Percentiles rank a stretch among this genome's conserved stretches.
Evolutionary conservation across 2,113 vertebrate species (phyloP).

Genomic region (Ciconia maguari): DNA sequence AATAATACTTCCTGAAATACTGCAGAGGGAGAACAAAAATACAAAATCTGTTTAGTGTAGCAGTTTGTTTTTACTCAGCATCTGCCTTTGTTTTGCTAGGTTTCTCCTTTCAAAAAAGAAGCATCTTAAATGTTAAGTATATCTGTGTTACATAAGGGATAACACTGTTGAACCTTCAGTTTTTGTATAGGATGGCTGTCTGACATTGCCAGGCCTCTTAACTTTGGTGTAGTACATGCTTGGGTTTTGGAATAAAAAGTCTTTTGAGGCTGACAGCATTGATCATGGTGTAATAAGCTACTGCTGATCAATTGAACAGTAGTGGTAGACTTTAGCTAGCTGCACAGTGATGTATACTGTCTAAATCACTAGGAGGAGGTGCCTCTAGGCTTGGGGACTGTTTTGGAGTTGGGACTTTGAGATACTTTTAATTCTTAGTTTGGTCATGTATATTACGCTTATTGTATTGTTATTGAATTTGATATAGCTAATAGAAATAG

Average conservation of each 20-base stretch:
- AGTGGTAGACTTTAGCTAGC: neutral
- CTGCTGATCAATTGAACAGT: neutral
- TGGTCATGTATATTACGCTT: neutral
- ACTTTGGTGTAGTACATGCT: neutral
- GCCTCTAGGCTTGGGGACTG: neutral
- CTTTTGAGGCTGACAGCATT: neutral
- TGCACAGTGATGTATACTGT: neutral
- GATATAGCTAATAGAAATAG: neutral
- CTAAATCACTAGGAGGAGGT: neutral
- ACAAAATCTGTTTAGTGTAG: neutral
- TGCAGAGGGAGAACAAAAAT: neutral
- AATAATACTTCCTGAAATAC: constrained; percentile 32
- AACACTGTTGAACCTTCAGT: neutral
- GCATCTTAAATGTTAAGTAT: neutral
- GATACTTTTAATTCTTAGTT: neutral
- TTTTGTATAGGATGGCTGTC: neutral
- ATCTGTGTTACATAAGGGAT: neutral
- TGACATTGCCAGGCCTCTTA: neutral
- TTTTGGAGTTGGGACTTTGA: neutral
- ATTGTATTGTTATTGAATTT: neutral
- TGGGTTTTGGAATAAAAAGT: neutral
- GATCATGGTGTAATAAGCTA: neutral
- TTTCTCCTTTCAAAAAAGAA: neutral
- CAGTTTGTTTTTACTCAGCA: neutral
- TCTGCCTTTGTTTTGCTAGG: neutral